phyloP scores from a whole-genome alignment of 2,888 invertebrate species.

The Agonopterix alstromeriana region DNA sequence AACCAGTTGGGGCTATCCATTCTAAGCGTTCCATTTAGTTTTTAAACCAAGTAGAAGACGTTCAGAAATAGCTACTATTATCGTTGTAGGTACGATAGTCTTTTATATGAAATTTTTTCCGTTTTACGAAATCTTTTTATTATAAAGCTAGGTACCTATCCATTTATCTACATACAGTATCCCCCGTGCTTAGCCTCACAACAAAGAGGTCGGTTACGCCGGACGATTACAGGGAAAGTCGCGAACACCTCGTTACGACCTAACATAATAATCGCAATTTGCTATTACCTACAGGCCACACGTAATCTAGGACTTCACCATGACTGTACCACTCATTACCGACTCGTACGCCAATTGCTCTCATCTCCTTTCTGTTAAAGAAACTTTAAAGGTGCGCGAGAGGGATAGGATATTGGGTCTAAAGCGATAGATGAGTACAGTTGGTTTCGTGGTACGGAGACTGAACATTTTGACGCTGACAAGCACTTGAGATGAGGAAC shows the following conservation, averaged over 20 bases:
- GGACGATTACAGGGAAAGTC: slow-evolving; percentile 36
- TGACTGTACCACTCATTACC: neutral
- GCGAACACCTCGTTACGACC: slow-evolving; percentile 42
- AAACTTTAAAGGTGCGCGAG: neutral
- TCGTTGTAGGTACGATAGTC: too few species aligned
- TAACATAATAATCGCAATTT: slow-evolving; percentile 49
- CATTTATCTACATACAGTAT: too few species aligned
- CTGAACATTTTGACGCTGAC: slow-evolving; percentile 18
- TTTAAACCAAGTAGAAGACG: too few species aligned
- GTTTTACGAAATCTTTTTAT: too few species aligned
- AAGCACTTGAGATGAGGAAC: slow-evolving; percentile 30
- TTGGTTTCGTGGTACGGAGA: slow-evolving; percentile 4
- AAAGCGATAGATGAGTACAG: neutral
- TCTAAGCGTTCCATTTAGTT: too few species aligned
- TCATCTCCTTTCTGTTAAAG: neutral
- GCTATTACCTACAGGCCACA: slow-evolving; percentile 36
- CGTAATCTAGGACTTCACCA: slow-evolving; percentile 18
- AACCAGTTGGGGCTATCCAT: too few species aligned
- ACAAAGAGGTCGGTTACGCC: slow-evolving; percentile 12
- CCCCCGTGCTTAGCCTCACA: slow-evolving; percentile 2
- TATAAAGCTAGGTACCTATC: too few species aligned
- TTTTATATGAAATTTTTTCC: too few species aligned
- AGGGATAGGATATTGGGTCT: neutral
- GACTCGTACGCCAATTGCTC: too few species aligned
- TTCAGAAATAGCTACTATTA: too few species aligned